Evolutionary conservation across 2,888 invertebrate species (phyloP), one percentile per base, ranked within the genome.

Genomic region (Acleris holmiana): DNA sequence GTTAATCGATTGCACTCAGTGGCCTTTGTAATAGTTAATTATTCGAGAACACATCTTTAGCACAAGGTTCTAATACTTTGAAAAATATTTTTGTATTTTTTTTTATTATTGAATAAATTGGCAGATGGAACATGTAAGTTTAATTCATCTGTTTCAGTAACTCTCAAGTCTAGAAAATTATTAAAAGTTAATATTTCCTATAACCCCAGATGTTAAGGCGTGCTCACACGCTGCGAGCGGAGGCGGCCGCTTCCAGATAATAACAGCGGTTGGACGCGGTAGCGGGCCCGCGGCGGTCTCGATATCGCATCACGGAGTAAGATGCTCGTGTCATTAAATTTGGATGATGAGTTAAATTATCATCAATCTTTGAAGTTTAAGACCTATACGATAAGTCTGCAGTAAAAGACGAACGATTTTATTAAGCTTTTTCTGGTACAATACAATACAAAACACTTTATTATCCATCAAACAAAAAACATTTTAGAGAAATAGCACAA

Each of bases 151-250:
- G 10, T 29, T 29, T n/a, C 41, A 5, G 41, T n/a, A 4, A 40
- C 15, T 40, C 41, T n/a, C 0, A 17, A n/a, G 6, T 5, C 44
- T 44, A 7, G 6, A 44, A 15, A 15, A 7, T 6, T 17, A 17
- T 18, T 4, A 47, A 47, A 7, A 18, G 19, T 7, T 2, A 29
- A 29, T 8, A 29, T 29, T 29, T 21, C 23, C 41, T 7, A 19
- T 6, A 49, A 23, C 23, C 46, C 53, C 70, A 70, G 69, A 67
- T 70, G 70, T 47, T 54, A 63, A 65, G 70, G 70, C 69, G 70
- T 67, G 67, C 53, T 67, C 63, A 66, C 58, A 55, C 40, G 67
- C 35, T 73, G 59, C 67, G 58, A 76, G 76, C 73, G 68, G 58
- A 59, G 74, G 71, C 64, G 58, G 67, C 59, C 54, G 68, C 63